Evolutionary conservation across 2,113 vertebrate species (phyloP).

Genomic region (Bufo gargarizans): DNA sequence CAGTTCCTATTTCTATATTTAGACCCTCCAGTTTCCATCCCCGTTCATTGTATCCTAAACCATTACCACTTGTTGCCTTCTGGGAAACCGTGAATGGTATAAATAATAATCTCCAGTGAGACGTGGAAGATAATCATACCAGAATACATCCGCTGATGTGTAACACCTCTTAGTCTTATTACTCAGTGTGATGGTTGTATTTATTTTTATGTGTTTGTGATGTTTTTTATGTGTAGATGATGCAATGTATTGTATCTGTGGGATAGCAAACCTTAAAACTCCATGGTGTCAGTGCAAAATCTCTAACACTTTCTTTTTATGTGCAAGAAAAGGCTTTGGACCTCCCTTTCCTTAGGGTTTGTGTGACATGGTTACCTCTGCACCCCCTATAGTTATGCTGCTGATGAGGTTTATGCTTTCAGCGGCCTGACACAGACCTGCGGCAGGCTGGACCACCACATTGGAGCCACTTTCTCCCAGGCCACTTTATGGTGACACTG

Average conservation of each 20-base stretch:
- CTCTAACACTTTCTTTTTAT: too few species aligned
- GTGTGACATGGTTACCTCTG: too few species aligned
- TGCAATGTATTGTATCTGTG: not conserved
- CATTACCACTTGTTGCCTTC: not conserved
- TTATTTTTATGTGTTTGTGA: not conserved
- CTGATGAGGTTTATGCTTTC: too few species aligned
- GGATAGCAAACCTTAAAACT: not conserved
- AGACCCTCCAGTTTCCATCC: constrained; percentile 18
- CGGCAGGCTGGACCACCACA: too few species aligned
- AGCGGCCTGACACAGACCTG: too few species aligned
- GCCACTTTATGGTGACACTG: too few species aligned
- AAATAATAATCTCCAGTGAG: constrained; percentile 6
- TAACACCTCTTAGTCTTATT: not conserved
- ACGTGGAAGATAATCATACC: constrained; percentile 6
- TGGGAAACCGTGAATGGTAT: constrained; percentile 23
- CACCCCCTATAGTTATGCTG: too few species aligned
- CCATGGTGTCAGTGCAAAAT: too few species aligned
- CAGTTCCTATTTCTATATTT: constrained; percentile 50
- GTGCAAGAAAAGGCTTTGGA: too few species aligned
- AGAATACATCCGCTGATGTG: constrained; percentile 4
- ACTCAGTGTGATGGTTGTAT: not conserved
- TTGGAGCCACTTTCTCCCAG: too few species aligned
- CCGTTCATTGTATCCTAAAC: not conserved
- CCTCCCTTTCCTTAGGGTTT: too few species aligned
- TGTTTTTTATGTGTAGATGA: not conserved